phyloP scores from a whole-genome alignment of 2,113 vertebrate species.

The Meleagris gallopavo region DNA sequence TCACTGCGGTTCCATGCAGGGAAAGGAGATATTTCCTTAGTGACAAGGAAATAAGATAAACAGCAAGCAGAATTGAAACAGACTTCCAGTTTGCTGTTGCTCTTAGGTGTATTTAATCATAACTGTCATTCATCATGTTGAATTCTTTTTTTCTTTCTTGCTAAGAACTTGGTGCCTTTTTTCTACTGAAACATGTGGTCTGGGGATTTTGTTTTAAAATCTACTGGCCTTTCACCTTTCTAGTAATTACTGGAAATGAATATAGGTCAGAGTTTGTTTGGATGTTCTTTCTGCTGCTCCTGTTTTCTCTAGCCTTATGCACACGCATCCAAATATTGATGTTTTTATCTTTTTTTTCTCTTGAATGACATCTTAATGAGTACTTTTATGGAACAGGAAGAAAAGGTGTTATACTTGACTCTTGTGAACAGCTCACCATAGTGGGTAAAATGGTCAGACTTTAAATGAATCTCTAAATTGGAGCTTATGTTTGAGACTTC shows the following conservation, averaged over 20 bases:
- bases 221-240: not conserved
- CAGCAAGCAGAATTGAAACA: not conserved
- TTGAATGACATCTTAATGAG: not conserved
- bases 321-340: not conserved
- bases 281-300: not conserved
- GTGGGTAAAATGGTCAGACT: not conserved
- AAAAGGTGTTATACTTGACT: not conserved
- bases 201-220: not conserved
- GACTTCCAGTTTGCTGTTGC: not conserved
- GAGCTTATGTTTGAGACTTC: not conserved
- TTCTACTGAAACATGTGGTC: not conserved
- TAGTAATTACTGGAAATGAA: not conserved
- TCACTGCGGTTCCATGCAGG: not conserved
- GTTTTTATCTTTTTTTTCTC: not conserved
- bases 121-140: not conserved
- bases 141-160: not conserved
- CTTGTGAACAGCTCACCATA: not conserved
- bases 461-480: not conserved
- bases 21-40: constrained; percentile 48
- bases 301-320: not conserved
- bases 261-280: not conserved
- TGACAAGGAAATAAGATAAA: constrained; percentile 37
- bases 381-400: not conserved
- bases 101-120: not conserved
- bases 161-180: not conserved